A percentile compares a stretch with the other conserved stretches of the same genome.
phyloP scores from a whole-genome alignment of 2,797 vertebrate genomes.

The Remorina albescens region DNA sequence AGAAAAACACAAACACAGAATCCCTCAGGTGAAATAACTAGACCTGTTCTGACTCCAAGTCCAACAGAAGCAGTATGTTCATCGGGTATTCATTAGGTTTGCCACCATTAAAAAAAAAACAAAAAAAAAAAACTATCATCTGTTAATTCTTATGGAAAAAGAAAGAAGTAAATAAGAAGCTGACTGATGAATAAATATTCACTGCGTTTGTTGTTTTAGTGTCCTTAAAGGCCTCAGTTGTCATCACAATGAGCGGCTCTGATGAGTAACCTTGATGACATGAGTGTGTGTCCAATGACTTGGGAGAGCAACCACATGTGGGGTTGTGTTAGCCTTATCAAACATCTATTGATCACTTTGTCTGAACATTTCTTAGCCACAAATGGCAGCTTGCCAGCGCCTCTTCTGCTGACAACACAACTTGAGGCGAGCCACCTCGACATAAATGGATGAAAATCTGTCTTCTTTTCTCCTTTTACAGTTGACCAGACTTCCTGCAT shows the following conservation, averaged over 20 bases:
- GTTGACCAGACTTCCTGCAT: conserved; percentile 66
- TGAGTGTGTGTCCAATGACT: conserved; percentile 18
- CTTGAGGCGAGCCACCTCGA: conserved; percentile 56
- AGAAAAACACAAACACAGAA: neutral
- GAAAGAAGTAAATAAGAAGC: neutral
- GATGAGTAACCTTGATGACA: conserved; percentile 44
- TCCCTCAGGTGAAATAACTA: neutral
- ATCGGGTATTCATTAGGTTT: too few relatives aligned
- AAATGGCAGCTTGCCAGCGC: conserved; percentile 50
- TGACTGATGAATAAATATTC: conserved; percentile 15
- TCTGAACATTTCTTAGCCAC: conserved; percentile 57
- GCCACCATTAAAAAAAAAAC: too few relatives aligned
- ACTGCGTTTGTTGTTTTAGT: neutral
- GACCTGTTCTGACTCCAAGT: neutral
- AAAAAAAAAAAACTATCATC: too few relatives aligned
- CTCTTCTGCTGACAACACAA: conserved; percentile 70
- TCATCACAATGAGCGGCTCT: conserved; percentile 27
- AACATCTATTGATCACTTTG: conserved; percentile 70
- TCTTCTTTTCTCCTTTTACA: conserved; percentile 66
- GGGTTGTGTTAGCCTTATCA: conserved; percentile 58
- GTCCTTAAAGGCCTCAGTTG: neutral
- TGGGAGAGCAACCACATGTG: conserved; percentile 45
- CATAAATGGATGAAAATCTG: conserved; percentile 73
- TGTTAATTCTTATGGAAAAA: too few relatives aligned
- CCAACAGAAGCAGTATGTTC: neutral